Percentiles rank a stretch among this genome's conserved stretches.
These are phyloP conservation scores for Alviniconcha marisindica DNA, from an alignment of 1,140 invertebrate species.

Conservation along the genomic window DNA sequence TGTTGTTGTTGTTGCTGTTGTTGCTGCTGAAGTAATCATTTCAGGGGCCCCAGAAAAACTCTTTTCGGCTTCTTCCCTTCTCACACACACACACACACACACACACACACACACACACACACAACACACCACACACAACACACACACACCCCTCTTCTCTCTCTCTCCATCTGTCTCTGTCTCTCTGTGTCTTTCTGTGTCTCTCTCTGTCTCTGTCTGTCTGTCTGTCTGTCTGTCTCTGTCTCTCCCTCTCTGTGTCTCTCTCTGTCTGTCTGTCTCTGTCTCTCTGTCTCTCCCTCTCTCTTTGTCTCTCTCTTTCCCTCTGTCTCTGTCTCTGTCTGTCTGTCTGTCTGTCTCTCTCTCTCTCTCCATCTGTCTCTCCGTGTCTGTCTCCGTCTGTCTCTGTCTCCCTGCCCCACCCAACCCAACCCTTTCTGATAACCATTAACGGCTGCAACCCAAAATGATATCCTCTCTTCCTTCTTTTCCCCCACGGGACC, in stretches of 20 bases:
- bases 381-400: background rate
- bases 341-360: background rate
- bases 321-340: background rate
- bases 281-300: background rate
- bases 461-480: too few species aligned
- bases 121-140: too few species aligned
- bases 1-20: too few species aligned
- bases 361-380: background rate
- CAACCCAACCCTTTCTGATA: too few species aligned
- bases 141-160: background rate
- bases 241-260: background rate
- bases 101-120: too few species aligned
- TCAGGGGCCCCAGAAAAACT: too few species aligned
- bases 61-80: background rate
- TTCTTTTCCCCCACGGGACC: too few species aligned
- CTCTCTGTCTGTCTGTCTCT: slow-evolving; percentile 3
- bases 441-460: too few species aligned
- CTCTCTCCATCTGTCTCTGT: background rate
- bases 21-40: too few species aligned
- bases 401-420: too few species aligned
- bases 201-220: background rate
- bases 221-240: slow-evolving; percentile 3
- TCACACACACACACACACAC: background rate
- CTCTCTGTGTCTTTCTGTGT: background rate
- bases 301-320: background rate